Evolutionary conservation across 2,113 vertebrate genomes (phyloP), one percentile per base, ranked within the genome.

Genomic region (Leptodactylus fuscus): DNA sequence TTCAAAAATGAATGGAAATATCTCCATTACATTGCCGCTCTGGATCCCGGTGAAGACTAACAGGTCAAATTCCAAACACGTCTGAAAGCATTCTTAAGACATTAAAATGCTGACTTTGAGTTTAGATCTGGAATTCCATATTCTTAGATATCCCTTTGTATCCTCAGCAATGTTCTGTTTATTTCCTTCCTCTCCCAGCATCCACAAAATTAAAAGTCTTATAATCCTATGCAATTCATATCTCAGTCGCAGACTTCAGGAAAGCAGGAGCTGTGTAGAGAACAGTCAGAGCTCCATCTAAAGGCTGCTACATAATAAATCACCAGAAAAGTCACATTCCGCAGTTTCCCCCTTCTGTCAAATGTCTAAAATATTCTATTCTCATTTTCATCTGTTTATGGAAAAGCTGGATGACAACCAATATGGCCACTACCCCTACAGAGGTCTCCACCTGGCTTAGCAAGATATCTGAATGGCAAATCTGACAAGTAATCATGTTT

Each of bases 211-310:
- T 24, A 5, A 46, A 53, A 5, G 20, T 65, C 55, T 81, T n/a
- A 41, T 41, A 81, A 81, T 49, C 46, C 80, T 24, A 81, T 81
- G 44, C 29, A 49, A 69, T 69, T 22, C 34, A 36, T 22, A n/a
- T 32, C 24, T 41, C 27, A 15, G 27, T n/a, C 22, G 27, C 29
- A 69, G 41, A 4, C 55, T 69, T 34, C 60, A 49, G n/a, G 29
- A 29, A 29, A 11, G 20, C 18, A 67, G 6, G 16, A 46, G 58
- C 24, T 13, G 36, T 15, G 58, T 5, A 22, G 32, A 69, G 58
- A 81, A 69, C 27, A 81, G 58, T 69, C 60, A 81, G 24, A 51
- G 80, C 60, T 48, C 79, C 79, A 81, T 81, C 79, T 81, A 81
- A 48, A 81, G 79, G 79, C 29, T 9, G n/a, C 36, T 24, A 27